These are phyloP conservation scores for Drosophila pruinosa DNA, from an alignment of 1,140 invertebrate genomes.

Conservation along the genomic window DNA sequence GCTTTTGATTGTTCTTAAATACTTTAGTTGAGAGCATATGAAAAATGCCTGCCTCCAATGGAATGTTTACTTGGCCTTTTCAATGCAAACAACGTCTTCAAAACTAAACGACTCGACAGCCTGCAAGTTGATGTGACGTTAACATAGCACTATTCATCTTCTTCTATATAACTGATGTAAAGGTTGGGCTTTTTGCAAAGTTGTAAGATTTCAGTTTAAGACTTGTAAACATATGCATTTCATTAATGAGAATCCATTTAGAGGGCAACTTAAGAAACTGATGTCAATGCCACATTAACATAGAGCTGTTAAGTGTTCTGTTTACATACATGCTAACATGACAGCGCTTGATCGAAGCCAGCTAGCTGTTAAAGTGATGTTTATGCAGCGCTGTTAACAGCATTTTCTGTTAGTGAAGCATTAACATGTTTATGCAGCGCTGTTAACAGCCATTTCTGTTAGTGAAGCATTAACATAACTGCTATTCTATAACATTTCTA, in stretches of 20 bases:
- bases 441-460: too few species aligned
- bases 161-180: not conserved
- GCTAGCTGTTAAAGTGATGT: too few species aligned
- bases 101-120: too few species aligned
- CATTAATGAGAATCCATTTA: not conserved
- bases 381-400: not conserved
- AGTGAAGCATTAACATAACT: too few species aligned
- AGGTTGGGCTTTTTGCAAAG: too few species aligned
- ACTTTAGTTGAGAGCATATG: conserved; percentile 10
- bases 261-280: not conserved
- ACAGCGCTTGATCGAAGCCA: too few species aligned
- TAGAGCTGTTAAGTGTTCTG: not conserved
- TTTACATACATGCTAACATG: not conserved
- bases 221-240: not conserved
- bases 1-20: conserved; percentile 43
- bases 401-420: too few species aligned
- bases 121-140: conserved; percentile 3
- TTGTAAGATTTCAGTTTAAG: not conserved
- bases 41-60: conserved; percentile 15
- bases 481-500: too few species aligned
- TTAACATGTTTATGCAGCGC: too few species aligned
- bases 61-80: conserved; percentile 25
- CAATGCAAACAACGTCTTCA: conserved; percentile 21
- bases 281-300: not conserved
- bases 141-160: not conserved